These are phyloP conservation scores for Origma solitaria DNA, from an alignment of 2,113 vertebrate species.

Conservation along the genomic window DNA sequence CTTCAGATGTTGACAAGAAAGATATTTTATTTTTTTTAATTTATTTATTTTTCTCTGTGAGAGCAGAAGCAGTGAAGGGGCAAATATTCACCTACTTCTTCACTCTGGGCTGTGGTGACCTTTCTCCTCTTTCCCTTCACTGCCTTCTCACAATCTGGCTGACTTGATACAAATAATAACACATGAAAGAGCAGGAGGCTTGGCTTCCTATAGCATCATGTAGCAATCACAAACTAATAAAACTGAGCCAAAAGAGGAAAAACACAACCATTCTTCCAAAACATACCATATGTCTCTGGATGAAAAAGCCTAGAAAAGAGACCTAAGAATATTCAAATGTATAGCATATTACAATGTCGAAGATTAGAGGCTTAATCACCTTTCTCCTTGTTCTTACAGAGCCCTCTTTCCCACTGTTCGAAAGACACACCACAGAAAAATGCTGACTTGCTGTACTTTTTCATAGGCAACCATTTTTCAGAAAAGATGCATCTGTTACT, in stretches of 20 bases:
- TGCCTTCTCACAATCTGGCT: neutral
- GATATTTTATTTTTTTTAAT: neutral
- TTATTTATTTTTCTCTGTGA: neutral
- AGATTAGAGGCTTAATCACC: neutral
- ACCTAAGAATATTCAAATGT: neutral
- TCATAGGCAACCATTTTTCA: neutral
- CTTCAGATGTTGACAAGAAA: conserved; percentile 37
- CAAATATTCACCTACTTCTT: conserved; percentile 29
- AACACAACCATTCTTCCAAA: neutral
- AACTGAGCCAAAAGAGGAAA: neutral
- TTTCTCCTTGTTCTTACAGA: neutral
- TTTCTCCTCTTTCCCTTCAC: conserved; percentile 34
- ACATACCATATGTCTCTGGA: neutral
- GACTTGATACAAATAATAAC: conserved; percentile 26
- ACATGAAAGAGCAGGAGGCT: conserved; percentile 23
- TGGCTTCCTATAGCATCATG: neutral
- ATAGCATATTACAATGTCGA: neutral
- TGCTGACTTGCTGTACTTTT: neutral
- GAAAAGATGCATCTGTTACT: neutral
- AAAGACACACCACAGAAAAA: neutral
- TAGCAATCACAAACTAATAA: neutral
- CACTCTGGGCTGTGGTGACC: neutral
- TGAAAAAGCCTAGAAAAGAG: neutral
- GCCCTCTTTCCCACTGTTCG: neutral
- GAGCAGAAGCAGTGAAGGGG: neutral